These are phyloP conservation scores for Panthera tigris DNA, from an alignment of 2,113 vertebrate species.

Conservation along the genomic window DNA sequence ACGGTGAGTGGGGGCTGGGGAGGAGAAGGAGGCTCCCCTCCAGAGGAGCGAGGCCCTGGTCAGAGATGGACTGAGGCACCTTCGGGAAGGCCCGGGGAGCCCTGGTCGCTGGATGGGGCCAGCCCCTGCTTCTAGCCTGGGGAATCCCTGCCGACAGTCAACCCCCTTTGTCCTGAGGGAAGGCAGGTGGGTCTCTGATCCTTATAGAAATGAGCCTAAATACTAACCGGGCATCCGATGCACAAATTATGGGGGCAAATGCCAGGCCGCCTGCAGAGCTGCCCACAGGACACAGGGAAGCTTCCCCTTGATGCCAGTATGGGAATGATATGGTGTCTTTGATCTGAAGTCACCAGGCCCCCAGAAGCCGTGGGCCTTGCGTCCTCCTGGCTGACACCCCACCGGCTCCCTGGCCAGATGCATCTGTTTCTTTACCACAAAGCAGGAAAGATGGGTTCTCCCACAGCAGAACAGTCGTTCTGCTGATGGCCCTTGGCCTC, in stretches of 20 bases:
- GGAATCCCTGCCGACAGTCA: background rate
- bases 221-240: background rate
- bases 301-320: background rate
- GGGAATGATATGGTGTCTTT: background rate
- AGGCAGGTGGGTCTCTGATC: background rate
- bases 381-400: accelerated
- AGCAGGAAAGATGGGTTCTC: background rate
- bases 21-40: background rate
- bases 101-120: background rate
- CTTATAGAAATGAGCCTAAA: background rate
- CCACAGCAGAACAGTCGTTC: background rate
- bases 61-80: background rate
- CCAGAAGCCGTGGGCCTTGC: background rate
- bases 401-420: accelerated
- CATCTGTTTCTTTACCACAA: background rate
- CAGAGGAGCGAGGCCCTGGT: background rate
- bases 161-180: background rate
- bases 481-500: background rate
- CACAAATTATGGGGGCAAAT: background rate
- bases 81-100: background rate
- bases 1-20: background rate
- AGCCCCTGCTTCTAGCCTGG: background rate
- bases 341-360: background rate
- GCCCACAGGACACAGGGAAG: no score
- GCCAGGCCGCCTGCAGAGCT: background rate